Base-by-base conservation (phyloP, 2,113 vertebrate genomes). In the Thamnophis sirtalis region DNA sequence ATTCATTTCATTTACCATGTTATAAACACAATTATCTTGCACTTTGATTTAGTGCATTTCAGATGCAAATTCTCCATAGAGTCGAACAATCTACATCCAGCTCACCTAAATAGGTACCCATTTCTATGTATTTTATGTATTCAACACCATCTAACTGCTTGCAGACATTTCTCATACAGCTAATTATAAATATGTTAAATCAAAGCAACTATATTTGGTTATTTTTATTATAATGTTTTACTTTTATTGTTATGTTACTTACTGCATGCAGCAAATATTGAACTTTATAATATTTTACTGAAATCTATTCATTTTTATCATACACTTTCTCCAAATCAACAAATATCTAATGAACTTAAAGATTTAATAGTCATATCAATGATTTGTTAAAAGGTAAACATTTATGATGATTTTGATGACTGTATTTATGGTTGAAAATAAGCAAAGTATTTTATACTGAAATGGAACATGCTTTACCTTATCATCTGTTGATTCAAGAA, bases 401-500 rank as follows among this genome's bases (percentile, higher is more conserved):
- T 3, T 38, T 80, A 80, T 38, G 73, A 38, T 21, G 33, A 21
- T 21, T 80, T 80, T 43, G 17, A 80, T 80, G 33, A 7, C 17
- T 38, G 33, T 19, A 21, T 19, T 33, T 80, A 38, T 38, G 68
- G 2, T 80, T 38, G n/a, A 80, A 80, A 38, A 15, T 80, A 38
- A 80, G 80, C 60, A 89, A 10, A n/a, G 91, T 4, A 92, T 9
- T 28, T 49, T 0, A 1, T 58, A 88, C 50, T 54, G 9, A 48
- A 68, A 93, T 22, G 50, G 58, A 92, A 53, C 2, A 73, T 43
- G 24, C 49, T 2, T 94, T 98, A 99, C 99, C 98, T 98, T 98
- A 96, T 99, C 99, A 95, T 99, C 97, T 0, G 97, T 97, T 88
- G 98, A 94, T 87, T 95, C 87, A 86, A 98, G 98, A 50, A 98